Conservation (phyloP, 2,888 invertebrate species). For the Alsophila aescularia region DNA sequence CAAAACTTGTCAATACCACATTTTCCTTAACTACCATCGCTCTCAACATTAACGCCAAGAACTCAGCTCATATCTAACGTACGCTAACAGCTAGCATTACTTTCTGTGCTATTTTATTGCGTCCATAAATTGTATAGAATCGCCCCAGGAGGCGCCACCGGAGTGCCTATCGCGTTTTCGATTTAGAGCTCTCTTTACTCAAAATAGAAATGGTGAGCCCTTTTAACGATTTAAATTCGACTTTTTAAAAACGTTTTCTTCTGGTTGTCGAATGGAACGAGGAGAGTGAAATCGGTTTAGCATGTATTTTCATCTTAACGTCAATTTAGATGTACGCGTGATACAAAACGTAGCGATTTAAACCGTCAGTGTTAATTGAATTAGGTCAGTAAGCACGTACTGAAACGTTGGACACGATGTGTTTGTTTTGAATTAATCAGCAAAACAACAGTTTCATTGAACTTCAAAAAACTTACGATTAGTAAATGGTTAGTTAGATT, state of each 20-base stretch:
- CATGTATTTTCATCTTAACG: constrained; percentile 3
- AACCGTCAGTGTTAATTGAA: no score
- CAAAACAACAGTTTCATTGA: no score
- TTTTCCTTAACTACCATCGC: neutral
- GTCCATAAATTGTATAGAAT: constrained; percentile 76
- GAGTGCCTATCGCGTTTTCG: constrained; percentile 76
- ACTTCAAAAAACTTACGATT: no score
- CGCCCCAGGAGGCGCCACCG: constrained; percentile 75
- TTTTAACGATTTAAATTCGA: constrained; percentile 75
- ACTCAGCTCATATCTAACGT: constrained; percentile 30
- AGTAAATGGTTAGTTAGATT: no score
- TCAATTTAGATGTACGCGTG: constrained; percentile 3
- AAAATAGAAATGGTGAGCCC: constrained; percentile 77
- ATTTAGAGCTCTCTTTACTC: constrained; percentile 69
- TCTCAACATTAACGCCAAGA: constrained; percentile 32
- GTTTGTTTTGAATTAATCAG: no score
- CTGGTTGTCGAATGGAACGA: constrained; percentile 36
- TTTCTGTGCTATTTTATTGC: constrained; percentile 75
- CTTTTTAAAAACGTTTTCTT: constrained; percentile 68
- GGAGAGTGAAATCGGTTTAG: neutral
- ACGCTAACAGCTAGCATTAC: constrained; percentile 44
- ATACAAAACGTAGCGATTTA: no score
- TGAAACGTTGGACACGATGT: no score
- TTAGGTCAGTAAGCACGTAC: no score
- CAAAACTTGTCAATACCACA: neutral